Base-by-base conservation (phyloP, 2,113 vertebrate species). In the Tachysurus vachellii region DNA sequence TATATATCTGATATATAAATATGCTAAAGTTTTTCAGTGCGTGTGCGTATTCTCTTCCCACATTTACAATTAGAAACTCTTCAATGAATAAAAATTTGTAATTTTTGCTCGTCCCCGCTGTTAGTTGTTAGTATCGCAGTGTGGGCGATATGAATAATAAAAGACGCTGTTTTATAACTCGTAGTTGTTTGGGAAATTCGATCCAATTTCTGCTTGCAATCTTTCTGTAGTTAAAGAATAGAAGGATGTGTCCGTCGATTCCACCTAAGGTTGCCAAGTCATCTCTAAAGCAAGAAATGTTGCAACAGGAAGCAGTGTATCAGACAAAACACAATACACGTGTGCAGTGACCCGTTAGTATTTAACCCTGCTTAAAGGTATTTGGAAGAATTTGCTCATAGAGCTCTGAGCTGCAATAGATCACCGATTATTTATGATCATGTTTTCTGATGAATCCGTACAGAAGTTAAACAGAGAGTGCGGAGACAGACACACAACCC, bases 401-500 rank as follows among this genome's bases (percentile, higher is more conserved):
- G 47, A 50, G 47, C n/a, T 62, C 8, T 50, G 8, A 9, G 1
- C 42, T 85, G n/a, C 23, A 28, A 7, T 28, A 47, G 8, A 75
- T 36, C 5, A 42, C 19, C 8, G 1, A 50, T 28, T 26, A 61
- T n/a, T 50, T 54, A 23, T 44, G n/a, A 56, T 68, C 28, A 16
- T 44, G 3, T 79, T 85, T 82, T 54, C 64, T 87, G 36, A 70
- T 44, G 10, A 75, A 50, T 57, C 50, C 21, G 81, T n/a, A 8
- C 26, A 95, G 95, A 92, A 28, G 83, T 85, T 89, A 86, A 91
- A 57, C 94, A 89, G 88, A 94, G 97, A 88, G 94, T 95, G 90
- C 98, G 94, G 92, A 94, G 96, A 68, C 91, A 94, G 26, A 0
- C 70, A 5, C 92, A 95, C 0, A 92, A 97, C 82, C 96, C 93